A percentile compares a stretch with the other conserved stretches of the same genome.
phyloP scores from a whole-genome alignment of 2,797 vertebrate species.

The Ciconia nigra region DNA sequence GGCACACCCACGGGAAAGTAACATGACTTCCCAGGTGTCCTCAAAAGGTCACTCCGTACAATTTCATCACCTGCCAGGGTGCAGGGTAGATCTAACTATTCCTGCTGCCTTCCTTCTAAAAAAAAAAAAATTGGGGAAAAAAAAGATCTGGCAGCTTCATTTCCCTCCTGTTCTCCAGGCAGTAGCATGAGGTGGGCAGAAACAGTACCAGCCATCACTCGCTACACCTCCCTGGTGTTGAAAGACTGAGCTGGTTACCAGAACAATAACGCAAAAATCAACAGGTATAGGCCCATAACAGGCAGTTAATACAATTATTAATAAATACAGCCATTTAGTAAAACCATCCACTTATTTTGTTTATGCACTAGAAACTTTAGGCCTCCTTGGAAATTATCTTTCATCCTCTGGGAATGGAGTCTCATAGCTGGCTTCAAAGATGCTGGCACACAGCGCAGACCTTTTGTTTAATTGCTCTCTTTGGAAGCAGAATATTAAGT shows the following conservation, averaged over 20 bases:
- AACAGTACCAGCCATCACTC: background rate
- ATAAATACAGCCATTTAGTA: background rate
- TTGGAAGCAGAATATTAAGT: slow-evolving; percentile 44
- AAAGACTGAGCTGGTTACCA: background rate
- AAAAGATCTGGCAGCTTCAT: background rate
- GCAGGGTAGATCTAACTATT: background rate
- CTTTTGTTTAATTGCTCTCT: slow-evolving; percentile 34
- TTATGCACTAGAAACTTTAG: background rate
- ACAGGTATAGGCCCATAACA: background rate
- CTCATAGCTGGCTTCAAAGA: slow-evolving; percentile 40
- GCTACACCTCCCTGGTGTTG: background rate
- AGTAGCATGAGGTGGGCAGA: background rate
- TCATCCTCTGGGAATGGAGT: slow-evolving; percentile 52
- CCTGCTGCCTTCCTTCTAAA: background rate
- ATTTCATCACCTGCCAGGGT: background rate
- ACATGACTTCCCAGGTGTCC: rapidly evolving
- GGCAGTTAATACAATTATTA: slow-evolving; percentile 29
- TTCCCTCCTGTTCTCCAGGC: background rate
- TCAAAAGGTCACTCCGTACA: background rate
- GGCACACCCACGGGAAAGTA: background rate
- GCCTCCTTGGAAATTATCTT: slow-evolving; percentile 5
- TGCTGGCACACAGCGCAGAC: background rate
- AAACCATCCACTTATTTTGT: slow-evolving; percentile 21
- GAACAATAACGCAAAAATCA: background rate
- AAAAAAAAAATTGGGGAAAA: background rate